Evolutionary conservation across 2,797 vertebrate species (phyloP).

Genomic region (Cyclopterus lumpus): DNA sequence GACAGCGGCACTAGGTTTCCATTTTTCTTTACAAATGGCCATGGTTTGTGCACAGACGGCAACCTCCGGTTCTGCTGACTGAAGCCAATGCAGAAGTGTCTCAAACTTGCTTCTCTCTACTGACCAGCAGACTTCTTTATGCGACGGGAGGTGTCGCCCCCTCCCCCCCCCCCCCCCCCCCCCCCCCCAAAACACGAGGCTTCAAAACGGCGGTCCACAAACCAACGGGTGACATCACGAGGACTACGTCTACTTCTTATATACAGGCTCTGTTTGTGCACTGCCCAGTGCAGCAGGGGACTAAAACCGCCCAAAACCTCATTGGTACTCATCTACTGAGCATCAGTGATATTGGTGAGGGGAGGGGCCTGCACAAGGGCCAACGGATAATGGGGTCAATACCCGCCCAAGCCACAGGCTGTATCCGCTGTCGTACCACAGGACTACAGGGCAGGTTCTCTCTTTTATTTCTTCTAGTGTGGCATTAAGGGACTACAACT

Average conservation of each 20-base stretch:
- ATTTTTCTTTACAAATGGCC: background rate
- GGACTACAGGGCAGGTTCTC: background rate
- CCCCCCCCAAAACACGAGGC: too few species aligned
- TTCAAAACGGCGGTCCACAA: background rate
- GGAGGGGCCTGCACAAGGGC: background rate
- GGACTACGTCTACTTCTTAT: background rate
- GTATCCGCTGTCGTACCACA: background rate
- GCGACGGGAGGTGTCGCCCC: too few species aligned
- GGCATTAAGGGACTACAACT: background rate
- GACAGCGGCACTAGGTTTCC: conserved; percentile 1
- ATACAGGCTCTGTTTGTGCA: too few species aligned
- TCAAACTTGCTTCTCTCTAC: background rate
- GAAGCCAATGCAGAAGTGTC: background rate
- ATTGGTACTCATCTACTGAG: background rate
- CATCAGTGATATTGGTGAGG: background rate
- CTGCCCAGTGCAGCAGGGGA: background rate
- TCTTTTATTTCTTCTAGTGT: too few species aligned
- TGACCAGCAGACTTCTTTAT: too few species aligned
- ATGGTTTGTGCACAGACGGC: background rate
- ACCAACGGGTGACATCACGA: background rate
- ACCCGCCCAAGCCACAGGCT: background rate
- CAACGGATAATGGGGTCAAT: background rate
- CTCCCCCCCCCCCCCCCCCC: too few species aligned
- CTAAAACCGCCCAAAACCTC: background rate
- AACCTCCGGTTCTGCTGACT: background rate